Evolutionary conservation across 2,113 vertebrate genomes (phyloP).

Genomic region (Tauraco erythrolophus): DNA sequence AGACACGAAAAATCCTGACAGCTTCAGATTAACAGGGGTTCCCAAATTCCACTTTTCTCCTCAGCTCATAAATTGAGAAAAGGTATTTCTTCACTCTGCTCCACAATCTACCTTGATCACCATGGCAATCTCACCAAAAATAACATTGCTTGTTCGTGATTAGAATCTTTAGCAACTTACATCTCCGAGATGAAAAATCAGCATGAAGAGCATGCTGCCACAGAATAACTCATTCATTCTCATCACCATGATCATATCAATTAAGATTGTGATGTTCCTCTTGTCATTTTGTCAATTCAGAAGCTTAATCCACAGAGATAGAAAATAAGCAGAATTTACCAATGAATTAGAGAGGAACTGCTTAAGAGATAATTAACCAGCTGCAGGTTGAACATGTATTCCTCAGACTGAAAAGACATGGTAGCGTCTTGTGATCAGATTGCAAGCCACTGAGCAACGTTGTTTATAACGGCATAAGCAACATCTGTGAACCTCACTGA

Average conservation of each 20-base stretch:
- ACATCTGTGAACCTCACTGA: neutral
- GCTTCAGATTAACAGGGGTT: neutral
- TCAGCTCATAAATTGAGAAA: neutral
- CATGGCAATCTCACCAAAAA: slow-evolving; percentile 9
- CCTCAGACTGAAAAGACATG: neutral
- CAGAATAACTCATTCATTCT: neutral
- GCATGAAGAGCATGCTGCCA: neutral
- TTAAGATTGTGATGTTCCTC: neutral
- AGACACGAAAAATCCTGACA: neutral
- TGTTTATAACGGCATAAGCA: neutral
- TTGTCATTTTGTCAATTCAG: neutral
- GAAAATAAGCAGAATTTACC: neutral
- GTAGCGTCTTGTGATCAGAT: neutral
- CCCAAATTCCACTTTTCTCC: neutral
- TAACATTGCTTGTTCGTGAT: neutral
- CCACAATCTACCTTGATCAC: slow-evolving; percentile 20
- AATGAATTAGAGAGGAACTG: neutral
- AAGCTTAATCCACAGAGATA: neutral
- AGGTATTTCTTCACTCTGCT: neutral
- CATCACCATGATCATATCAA: neutral
- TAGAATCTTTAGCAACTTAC: neutral
- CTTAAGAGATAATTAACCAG: neutral
- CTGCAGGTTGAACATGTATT: neutral
- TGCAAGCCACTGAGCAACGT: neutral
- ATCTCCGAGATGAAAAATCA: neutral